Base-by-base conservation (phyloP, 2,113 vertebrate genomes). In the Psettodes erumei region DNA sequence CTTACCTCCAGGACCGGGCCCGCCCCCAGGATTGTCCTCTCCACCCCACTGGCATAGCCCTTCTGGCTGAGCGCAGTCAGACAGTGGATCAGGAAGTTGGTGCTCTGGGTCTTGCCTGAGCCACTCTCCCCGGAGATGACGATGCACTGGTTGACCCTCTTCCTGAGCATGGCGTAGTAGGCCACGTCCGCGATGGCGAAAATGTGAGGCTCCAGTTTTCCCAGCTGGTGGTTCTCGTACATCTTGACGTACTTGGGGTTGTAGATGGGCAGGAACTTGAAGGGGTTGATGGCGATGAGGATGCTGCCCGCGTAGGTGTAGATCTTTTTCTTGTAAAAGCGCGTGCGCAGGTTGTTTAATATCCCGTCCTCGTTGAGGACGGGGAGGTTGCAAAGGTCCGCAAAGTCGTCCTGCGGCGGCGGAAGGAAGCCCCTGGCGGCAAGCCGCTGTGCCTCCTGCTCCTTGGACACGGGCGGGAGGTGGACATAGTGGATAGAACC, bases 171-270 rank as follows among this genome's bases (percentile, higher is more conserved):
- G 58, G 98, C 93, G 19, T 98, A 96, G 89, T 98, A 99, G 19
- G 98, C 95, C 66, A 98, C 98, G 2, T 99, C 98, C 0, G 98
- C 98, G 19, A 99, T 96, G 2, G 98, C 98, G 3, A 99, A 99
- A 85, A 99, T 99, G 51, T 99, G 98, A 4, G 98, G 98, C 91
- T 99, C 97, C 91, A 99, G 51, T 91, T 97, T 97, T 19, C 98
- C 98, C 58, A 99, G 95, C 84, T 97, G 96, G 92, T 98, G 98
- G 88, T 97, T 98, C 91, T 98, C 97, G 4, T 99, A 99, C 94
- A 98, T 96, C 93, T 99, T 98, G 85, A 99, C 97, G 0, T 99
- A 99, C 81, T 99, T 99, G 8, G 98, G 98, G 86, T 99, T 99
- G 91, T 99, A 99, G 88, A 99, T 99, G 82, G 98, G 97, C 78